These are phyloP conservation scores for Oligia latruncula DNA, from an alignment of 2,888 invertebrate genomes.

Conservation along the genomic window DNA sequence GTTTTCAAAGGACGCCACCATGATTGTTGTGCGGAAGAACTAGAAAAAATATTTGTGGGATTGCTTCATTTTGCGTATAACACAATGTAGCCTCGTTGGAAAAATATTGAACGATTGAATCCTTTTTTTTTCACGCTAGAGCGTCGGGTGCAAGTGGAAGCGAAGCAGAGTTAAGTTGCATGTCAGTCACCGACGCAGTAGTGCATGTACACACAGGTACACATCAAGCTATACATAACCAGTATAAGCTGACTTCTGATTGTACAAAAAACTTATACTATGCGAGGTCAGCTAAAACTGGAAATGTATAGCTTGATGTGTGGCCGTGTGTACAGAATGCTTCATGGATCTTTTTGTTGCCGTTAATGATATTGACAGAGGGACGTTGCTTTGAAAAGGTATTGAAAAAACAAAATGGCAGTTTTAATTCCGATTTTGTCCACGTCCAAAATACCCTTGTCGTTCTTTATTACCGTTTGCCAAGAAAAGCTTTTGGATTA, in stretches of 20 bases:
- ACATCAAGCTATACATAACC: too few relatives aligned
- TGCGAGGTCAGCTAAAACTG: neutral
- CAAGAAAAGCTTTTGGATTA: neutral
- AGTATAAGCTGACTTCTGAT: too few relatives aligned
- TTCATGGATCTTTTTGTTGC: neutral
- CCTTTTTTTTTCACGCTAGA: neutral
- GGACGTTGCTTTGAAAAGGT: neutral
- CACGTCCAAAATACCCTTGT: neutral
- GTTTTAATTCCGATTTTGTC: neutral
- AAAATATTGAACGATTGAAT: neutral
- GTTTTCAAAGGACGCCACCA: neutral
- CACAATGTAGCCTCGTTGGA: neutral
- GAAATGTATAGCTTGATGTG: neutral
- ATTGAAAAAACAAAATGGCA: neutral
- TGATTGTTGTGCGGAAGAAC: neutral
- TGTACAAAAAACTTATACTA: too few relatives aligned
- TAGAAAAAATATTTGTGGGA: neutral
- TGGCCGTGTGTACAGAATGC: neutral
- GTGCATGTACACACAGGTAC: neutral
- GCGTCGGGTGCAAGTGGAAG: neutral
- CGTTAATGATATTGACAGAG: neutral
- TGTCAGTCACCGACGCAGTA: neutral
- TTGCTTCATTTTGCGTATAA: neutral
- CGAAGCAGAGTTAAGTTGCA: neutral
- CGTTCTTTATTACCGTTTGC: neutral